phyloP scores from a whole-genome alignment of 2,888 invertebrate genomes.

The Boloria euphrosyne region DNA sequence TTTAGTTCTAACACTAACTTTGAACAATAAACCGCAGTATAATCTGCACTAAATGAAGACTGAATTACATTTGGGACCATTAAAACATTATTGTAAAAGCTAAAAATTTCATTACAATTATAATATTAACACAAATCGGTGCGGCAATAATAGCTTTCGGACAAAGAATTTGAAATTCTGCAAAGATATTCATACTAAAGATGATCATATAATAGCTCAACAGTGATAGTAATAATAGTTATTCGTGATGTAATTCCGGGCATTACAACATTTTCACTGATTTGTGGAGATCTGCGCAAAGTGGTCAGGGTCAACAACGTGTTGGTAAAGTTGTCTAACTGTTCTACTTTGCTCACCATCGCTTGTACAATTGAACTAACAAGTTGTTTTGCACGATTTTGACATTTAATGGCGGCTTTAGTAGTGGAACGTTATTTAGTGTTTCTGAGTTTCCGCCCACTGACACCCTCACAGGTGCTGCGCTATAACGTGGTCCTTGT shows the following conservation, averaged over 20 bases:
- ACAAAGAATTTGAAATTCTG: constrained; percentile 26
- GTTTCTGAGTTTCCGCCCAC: constrained; percentile 37
- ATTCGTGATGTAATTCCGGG: constrained; percentile 33
- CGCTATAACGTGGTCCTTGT: constrained; percentile 32
- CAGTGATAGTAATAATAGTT: constrained; percentile 27
- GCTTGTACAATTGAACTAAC: constrained; percentile 33
- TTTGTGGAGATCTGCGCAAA: constrained; percentile 27
- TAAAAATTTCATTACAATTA: constrained; percentile 37
- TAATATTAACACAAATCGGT: constrained; percentile 32
- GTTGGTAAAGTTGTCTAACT: constrained; percentile 33
- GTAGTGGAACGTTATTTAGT: constrained; percentile 37
- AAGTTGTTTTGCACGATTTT: constrained; percentile 40
- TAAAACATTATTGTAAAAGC: constrained; percentile 15
- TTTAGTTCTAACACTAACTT: not conserved
- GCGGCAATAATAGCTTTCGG: constrained; percentile 29
- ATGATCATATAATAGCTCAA: constrained; percentile 30
- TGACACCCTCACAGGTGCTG: constrained; percentile 37
- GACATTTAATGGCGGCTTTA: constrained; percentile 36
- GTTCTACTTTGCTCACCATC: constrained; percentile 33
- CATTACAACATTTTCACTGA: constrained; percentile 35
- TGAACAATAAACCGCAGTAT: not conserved
- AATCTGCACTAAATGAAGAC: not conserved
- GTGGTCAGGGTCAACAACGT: constrained; percentile 36
- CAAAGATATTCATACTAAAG: constrained; percentile 31
- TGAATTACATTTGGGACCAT: constrained; percentile 1